These are phyloP conservation scores for Astropecten irregularis DNA, from an alignment of 53 echinoderm and acorn worm species.

Conservation along the genomic window DNA sequence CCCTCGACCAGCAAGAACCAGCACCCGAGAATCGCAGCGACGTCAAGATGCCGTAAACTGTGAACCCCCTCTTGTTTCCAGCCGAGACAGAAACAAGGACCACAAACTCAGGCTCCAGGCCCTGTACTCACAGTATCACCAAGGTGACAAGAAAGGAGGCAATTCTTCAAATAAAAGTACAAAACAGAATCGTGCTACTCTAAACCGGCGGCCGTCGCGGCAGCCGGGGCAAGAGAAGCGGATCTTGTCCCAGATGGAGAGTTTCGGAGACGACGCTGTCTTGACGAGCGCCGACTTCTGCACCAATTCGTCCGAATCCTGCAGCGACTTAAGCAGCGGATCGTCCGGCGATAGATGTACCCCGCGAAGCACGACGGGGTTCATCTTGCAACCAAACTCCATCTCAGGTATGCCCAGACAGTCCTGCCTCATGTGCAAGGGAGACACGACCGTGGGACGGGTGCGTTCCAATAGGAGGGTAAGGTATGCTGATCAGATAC, in stretches of 20 bases:
- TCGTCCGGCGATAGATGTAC: neutral
- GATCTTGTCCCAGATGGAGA: neutral
- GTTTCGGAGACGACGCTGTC: neutral
- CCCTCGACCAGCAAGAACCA: neutral
- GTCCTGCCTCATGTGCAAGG: neutral
- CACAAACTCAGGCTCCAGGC: conserved; percentile 40
- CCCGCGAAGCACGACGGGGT: neutral
- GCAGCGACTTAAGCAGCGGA: conserved; percentile 7
- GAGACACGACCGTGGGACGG: neutral
- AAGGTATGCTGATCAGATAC: neutral
- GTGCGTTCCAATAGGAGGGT: neutral
- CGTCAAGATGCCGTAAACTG: neutral
- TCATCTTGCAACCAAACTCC: conserved; percentile 2
- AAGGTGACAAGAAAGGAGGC: neutral
- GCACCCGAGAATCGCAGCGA: neutral
- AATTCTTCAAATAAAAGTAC: neutral
- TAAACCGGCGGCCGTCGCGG: neutral
- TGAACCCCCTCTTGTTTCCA: conserved; percentile 14
- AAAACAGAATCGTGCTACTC: neutral
- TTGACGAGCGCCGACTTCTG: neutral
- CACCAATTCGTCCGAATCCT: conserved; percentile 16
- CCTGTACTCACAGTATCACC: conserved; percentile 24
- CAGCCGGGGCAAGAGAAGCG: neutral
- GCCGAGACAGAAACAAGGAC: neutral
- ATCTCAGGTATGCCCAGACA: neutral